Evolutionary conservation across 2,113 vertebrate genomes (phyloP).

Genomic region (Smithornis capensis): DNA sequence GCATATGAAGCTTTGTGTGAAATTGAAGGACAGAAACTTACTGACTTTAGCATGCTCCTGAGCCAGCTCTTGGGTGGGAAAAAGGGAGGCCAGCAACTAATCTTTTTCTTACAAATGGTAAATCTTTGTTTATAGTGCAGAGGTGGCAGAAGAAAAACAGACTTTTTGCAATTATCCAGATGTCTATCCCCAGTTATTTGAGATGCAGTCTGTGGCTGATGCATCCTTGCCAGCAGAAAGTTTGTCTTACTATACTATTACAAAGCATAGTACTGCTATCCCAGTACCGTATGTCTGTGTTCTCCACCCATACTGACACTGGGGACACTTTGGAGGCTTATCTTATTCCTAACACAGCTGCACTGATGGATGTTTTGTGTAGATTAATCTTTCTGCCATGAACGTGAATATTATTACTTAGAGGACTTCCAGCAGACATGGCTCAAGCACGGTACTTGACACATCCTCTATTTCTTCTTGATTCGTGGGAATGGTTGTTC

Average conservation of each 20-base stretch:
- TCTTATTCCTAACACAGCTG: background rate
- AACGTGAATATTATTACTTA: background rate
- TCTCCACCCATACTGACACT: rapidly evolving
- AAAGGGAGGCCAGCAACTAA: background rate
- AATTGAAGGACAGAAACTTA: background rate
- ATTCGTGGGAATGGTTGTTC: background rate
- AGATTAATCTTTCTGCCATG: background rate
- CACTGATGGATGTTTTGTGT: background rate
- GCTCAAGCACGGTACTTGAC: background rate
- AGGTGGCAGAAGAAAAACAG: background rate
- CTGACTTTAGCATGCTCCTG: background rate
- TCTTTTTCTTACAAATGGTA: background rate
- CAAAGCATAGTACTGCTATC: background rate
- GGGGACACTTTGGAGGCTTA: background rate
- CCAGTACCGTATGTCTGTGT: background rate
- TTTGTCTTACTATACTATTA: background rate
- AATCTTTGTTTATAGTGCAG: background rate
- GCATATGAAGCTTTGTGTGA: background rate
- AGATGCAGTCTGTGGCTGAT: background rate
- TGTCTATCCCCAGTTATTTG: background rate
- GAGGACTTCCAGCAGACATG: background rate
- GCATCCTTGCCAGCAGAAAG: background rate
- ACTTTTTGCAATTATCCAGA: background rate
- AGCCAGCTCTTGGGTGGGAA: background rate
- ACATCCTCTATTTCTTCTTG: background rate